Evolutionary conservation across 1,140 invertebrate genomes (phyloP).

Genomic region (Zaprionus capensis): DNA sequence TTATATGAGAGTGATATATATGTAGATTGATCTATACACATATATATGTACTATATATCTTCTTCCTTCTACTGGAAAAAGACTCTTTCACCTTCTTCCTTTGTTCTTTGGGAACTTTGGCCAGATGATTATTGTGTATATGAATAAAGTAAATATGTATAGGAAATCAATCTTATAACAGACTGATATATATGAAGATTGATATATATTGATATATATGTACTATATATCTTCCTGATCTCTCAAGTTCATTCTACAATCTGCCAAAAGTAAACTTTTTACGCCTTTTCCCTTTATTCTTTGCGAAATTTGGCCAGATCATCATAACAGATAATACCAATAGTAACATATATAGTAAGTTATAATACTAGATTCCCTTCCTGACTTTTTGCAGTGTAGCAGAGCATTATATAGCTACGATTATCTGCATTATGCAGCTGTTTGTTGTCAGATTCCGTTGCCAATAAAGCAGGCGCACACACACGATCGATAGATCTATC

Average conservation of each 20-base stretch:
- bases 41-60: not conserved
- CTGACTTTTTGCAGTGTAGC: not conserved
- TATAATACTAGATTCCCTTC: not conserved
- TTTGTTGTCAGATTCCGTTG: conserved; percentile 64
- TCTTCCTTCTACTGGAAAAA: too few relatives aligned
- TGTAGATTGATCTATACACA: too few relatives aligned
- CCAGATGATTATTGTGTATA: too few relatives aligned
- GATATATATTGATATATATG: not conserved
- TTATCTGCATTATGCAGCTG: conserved; percentile 52
- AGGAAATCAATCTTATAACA: too few relatives aligned
- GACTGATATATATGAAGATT: too few relatives aligned
- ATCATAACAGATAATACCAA: not conserved
- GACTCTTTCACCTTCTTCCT: too few relatives aligned
- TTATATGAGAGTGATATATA: too few relatives aligned
- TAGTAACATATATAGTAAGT: not conserved
- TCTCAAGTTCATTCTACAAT: not conserved
- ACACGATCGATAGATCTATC: conserved; percentile 67
- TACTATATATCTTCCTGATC: not conserved
- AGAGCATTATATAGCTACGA: conserved; percentile 22
- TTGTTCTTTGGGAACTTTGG: too few relatives aligned
- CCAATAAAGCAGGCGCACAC: conserved; percentile 43
- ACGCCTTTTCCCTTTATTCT: not conserved
- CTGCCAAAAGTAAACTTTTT: not conserved
- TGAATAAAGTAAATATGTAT: too few relatives aligned
- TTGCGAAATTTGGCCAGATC: not conserved